A percentile compares a stretch with the other conserved stretches of the same genome.
Evolutionary conservation across 1,140 invertebrate genomes (phyloP).

Genomic region (Drosophila sucinea): DNA sequence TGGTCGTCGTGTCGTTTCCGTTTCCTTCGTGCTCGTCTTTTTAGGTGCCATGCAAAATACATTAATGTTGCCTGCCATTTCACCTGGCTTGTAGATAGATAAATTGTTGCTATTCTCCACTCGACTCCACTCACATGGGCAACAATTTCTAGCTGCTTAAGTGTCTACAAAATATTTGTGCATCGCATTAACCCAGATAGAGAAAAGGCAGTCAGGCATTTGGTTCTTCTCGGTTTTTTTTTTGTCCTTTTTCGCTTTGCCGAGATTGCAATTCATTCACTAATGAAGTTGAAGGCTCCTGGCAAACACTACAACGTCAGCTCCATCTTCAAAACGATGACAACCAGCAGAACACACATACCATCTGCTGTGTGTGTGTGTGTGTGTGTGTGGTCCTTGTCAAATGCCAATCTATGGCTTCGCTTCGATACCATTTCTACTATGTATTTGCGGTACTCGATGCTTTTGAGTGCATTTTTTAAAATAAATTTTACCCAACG

Average conservation of each 20-base stretch:
- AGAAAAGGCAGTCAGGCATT: slow-evolving; percentile 21
- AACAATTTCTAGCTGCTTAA: slow-evolving; percentile 60
- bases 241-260: neutral
- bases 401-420: slow-evolving; percentile 37
- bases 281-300: slow-evolving; percentile 37
- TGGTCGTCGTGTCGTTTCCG: slow-evolving; percentile 48
- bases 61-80: slow-evolving; percentile 58
- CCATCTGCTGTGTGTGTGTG: neutral
- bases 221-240: neutral
- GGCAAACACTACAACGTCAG: slow-evolving; percentile 9
- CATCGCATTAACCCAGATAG: slow-evolving; percentile 65
- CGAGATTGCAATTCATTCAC: slow-evolving; percentile 9
- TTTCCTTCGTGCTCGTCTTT: slow-evolving; percentile 15
- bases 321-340: slow-evolving; percentile 10
- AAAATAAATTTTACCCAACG: slow-evolving; percentile 77
- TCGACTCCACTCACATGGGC: slow-evolving; percentile 6
- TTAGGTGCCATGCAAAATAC: slow-evolving; percentile 29
- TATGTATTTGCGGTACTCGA: slow-evolving; percentile 44
- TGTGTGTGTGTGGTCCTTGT: neutral
- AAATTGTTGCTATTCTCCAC: slow-evolving; percentile 45
- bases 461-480: slow-evolving; percentile 62
- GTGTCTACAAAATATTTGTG: slow-evolving; percentile 67
- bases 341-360: neutral
- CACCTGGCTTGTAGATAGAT: slow-evolving; percentile 50
- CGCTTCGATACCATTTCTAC: slow-evolving; percentile 38